Evolutionary conservation across 2,888 invertebrate species (phyloP).

Genomic region (Athripsodes cinereus): DNA sequence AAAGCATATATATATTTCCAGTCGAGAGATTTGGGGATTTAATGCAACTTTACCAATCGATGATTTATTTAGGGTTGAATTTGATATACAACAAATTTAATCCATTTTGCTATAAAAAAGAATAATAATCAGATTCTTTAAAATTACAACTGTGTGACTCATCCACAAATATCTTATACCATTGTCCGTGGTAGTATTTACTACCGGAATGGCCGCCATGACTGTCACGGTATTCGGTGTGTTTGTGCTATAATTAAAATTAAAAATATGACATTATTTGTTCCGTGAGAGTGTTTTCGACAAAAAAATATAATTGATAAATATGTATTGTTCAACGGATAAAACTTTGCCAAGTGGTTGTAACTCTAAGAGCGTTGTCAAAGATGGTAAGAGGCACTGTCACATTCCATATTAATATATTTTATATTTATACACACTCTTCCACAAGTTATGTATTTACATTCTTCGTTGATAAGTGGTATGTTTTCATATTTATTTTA

Average conservation of each 20-base stretch:
- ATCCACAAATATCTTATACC: background rate
- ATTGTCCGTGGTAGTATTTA: conserved; percentile 37
- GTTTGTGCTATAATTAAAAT: conserved; percentile 37
- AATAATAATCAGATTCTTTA: too few species aligned
- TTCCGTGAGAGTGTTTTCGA: conserved; percentile 54
- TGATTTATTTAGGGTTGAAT: too few species aligned
- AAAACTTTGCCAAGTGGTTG: conserved; percentile 69
- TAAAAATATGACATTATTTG: conserved; percentile 48
- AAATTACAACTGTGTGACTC: too few species aligned
- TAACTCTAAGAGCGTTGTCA: conserved; percentile 63
- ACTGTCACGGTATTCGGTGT: conserved; percentile 36
- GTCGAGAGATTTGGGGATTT: too few species aligned
- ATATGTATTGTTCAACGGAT: conserved; percentile 71
- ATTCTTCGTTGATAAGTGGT: background rate
- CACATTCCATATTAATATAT: conserved; percentile 19
- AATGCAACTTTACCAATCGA: too few species aligned
- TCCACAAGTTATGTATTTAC: background rate
- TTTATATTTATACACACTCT: conserved; percentile 10
- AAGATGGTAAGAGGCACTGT: conserved; percentile 60
- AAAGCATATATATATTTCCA: too few species aligned
- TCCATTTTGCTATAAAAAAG: too few species aligned
- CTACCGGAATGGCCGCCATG: conserved; percentile 52
- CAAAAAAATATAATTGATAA: conserved; percentile 36
- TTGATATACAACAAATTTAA: too few species aligned
- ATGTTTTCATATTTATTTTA: too few species aligned